Percentiles rank a stretch among this genome's conserved stretches.
Conservation (phyloP, 2,888 invertebrate genomes). For the Spatulosminthurus flaviceps region DNA sequence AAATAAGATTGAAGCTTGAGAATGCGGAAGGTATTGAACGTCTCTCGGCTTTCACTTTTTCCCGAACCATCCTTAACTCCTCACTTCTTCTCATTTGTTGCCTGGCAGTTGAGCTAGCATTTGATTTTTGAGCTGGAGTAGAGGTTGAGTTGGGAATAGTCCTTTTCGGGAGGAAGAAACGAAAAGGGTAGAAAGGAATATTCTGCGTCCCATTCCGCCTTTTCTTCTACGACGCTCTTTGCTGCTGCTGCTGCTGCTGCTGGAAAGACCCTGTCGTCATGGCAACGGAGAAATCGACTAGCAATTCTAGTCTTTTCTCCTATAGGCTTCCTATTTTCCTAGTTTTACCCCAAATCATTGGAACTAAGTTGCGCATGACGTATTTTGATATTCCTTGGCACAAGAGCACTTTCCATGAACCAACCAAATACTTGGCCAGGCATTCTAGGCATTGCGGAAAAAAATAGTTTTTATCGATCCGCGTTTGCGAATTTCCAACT, state of each 20-base stretch:
- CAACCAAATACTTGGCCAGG: constrained; percentile 8
- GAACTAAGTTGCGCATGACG: constrained; percentile 15
- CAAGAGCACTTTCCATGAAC: background rate
- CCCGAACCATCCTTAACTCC: too few relatives aligned
- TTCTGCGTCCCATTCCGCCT: background rate
- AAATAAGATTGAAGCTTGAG: too few relatives aligned
- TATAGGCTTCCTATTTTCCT: background rate
- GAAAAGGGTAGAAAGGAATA: background rate
- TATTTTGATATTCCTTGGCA: background rate
- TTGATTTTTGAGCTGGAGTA: too few relatives aligned
- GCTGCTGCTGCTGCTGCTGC: too few relatives aligned
- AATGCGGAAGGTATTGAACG: too few relatives aligned
- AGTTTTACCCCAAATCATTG: background rate
- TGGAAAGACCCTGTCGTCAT: background rate
- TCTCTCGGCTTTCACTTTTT: too few relatives aligned
- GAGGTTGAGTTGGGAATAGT: too few relatives aligned
- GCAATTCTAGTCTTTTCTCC: background rate
- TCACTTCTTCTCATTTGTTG: too few relatives aligned
- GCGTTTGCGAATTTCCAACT: constrained; percentile 48
- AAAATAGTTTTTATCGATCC: constrained; percentile 49
- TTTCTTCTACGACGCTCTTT: too few relatives aligned
- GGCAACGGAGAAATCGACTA: background rate
- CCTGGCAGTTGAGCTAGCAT: too few relatives aligned
- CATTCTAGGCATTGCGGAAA: constrained; percentile 44
- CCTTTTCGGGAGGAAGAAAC: background rate